A percentile compares a stretch with the other conserved stretches of the same genome.
Evolutionary conservation across 2,797 vertebrate species (phyloP).

Genomic region (Crocodylus rhombifer): DNA sequence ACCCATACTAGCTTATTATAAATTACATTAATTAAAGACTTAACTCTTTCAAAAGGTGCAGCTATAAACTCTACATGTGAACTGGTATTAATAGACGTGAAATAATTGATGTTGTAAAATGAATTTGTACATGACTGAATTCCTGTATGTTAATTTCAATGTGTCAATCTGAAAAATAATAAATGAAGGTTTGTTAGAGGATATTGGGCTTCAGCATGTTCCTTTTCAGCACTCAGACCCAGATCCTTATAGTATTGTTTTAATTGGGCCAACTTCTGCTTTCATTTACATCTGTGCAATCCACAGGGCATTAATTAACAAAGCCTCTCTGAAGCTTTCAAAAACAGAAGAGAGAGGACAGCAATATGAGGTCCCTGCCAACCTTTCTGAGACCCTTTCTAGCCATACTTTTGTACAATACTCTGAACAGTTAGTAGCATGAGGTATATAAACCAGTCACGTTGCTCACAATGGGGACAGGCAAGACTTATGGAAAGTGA

Average conservation of each 20-base stretch:
- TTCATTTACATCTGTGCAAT: not conserved
- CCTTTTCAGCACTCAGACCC: not conserved
- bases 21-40: not conserved
- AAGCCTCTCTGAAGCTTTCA: not conserved
- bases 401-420: too few species aligned
- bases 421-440: too few species aligned
- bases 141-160: not conserved
- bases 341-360: not conserved
- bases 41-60: not conserved
- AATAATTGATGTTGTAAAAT: too few species aligned
- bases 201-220: not conserved
- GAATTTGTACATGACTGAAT: not conserved
- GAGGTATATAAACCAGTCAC: not conserved
- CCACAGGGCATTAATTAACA: not conserved
- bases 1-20: not conserved
- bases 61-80: not conserved
- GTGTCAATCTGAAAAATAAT: not conserved
- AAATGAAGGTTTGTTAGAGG: not conserved
- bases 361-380: not conserved
- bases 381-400: too few species aligned
- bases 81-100: not conserved
- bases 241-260: too few species aligned
- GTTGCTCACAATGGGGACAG: not conserved
- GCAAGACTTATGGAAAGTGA: not conserved
- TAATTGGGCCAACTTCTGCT: not conserved